Evolutionary conservation across 1,140 invertebrate species (phyloP).

Genomic region (Drosophila pachea): DNA sequence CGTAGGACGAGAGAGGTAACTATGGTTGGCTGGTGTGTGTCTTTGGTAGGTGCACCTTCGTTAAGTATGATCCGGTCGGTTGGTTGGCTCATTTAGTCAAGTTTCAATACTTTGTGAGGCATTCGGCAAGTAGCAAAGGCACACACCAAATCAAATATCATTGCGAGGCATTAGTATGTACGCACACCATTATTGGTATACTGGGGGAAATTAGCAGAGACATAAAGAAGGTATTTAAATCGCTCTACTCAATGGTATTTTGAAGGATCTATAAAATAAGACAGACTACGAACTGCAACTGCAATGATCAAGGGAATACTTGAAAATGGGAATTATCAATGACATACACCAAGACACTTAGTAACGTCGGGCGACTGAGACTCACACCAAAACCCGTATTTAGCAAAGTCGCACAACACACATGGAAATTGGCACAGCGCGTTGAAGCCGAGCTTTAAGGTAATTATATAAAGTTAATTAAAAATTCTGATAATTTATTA

Average conservation of each 20-base stretch:
- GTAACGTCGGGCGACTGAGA: neutral
- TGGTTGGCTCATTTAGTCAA: neutral
- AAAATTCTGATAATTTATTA: neutral
- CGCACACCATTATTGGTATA: neutral
- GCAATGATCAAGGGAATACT: too few species aligned
- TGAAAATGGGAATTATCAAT: neutral
- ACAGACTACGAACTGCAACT: too few species aligned
- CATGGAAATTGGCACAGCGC: neutral
- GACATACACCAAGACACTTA: neutral
- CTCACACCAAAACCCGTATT: neutral
- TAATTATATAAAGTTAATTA: neutral
- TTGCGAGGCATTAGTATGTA: neutral
- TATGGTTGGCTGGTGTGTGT: neutral
- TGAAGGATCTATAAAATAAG: too few species aligned
- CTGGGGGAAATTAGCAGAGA: neutral
- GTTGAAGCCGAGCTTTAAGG: neutral
- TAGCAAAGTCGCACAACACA: neutral
- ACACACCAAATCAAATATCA: neutral
- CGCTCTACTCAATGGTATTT: too few species aligned
- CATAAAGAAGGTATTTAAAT: neutral
- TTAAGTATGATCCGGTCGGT: constrained; percentile 6
- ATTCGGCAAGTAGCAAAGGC: neutral
- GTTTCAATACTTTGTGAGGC: neutral
- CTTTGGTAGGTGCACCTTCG: neutral
- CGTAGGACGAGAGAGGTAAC: neutral